Conservation (phyloP, 2,797 vertebrate genomes). For the Limnodromus scolopaceus region DNA sequence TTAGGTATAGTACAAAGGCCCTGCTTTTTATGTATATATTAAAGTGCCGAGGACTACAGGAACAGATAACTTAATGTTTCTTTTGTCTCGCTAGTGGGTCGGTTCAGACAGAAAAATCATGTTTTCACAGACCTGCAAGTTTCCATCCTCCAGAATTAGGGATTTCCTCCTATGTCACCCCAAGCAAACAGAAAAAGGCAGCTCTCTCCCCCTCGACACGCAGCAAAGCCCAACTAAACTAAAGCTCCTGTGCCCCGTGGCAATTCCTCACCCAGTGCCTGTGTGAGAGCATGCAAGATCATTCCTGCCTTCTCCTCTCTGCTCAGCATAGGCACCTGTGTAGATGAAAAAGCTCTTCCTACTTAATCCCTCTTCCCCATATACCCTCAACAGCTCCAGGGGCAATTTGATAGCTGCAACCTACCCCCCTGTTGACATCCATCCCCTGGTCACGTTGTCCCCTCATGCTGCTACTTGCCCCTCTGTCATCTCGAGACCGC, state of each 20-base stretch:
- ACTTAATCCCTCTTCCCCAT: not conserved
- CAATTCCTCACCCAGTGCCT: not conserved
- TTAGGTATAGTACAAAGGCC: slow-evolving; percentile 62
- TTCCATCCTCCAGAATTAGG: not conserved
- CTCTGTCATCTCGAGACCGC: fast-evolving
- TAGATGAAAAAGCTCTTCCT: not conserved
- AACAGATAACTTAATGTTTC: slow-evolving; percentile 55
- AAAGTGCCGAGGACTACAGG: slow-evolving; percentile 28
- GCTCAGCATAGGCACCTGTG: not conserved
- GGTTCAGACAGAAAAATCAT: not conserved
- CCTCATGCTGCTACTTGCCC: not conserved
- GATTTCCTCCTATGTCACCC: not conserved
- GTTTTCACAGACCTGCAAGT: not conserved
- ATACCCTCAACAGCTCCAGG: not conserved
- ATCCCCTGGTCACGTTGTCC: fast-evolving
- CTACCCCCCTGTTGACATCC: not conserved
- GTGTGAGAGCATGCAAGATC: not conserved
- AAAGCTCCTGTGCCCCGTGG: not conserved
- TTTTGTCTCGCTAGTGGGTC: slow-evolving; percentile 45
- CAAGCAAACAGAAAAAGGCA: not conserved
- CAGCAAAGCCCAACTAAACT: not conserved
- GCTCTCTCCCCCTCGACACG: not conserved
- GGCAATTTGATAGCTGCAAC: not conserved
- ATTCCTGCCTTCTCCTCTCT: not conserved
- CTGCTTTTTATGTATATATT: slow-evolving; percentile 60